Evolutionary conservation across 2,113 vertebrate genomes (phyloP), one percentile per base, ranked within the genome.

Genomic region (Chloropsis cyanopogon): DNA sequence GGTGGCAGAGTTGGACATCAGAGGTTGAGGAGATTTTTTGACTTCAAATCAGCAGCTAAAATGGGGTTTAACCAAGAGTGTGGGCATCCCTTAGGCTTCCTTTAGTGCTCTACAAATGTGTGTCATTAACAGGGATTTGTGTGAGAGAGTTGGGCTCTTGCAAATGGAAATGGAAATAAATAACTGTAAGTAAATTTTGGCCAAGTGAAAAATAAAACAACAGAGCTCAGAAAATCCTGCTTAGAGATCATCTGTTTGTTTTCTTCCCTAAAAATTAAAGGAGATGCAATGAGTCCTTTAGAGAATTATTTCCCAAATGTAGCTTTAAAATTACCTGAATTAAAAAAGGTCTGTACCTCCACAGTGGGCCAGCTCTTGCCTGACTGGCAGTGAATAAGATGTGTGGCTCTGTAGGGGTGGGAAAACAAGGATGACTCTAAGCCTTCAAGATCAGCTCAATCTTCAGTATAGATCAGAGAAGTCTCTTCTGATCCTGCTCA

Each of bases 121-220:
- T 75, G 68, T 82, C 63, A 68, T 91, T 82, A 80, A 60, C 20
- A 65, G 65, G 29, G 57, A 91, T 82, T 85, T 88, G 18, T 79
- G 93, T 76, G 39, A 95, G 49, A 42, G 37, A 70, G 47, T 11
- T 57, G 57, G 87, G 63, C 42, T 92, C 14, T 63, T 80, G 70
- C n/a, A 88, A 85, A 94, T 59, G 60, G 41, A 54, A 92, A 59
- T 72, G 52, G 82, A 95, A 95, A 78, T 60, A 88, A 86, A 20
- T 37, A 59, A 76, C 46, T 25, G 6, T 23, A 90, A 60, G 42
- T 52, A 86, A 89, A 73, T 46, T 69, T 31, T 53, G 80, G 21
- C 26, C 54, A 92, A 91, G 82, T 42, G 72, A 15, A 88, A 91
- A 84, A 33, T n/a, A 66, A 63, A 12, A 41, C 12, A 86, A 39